Evolutionary conservation across 2,797 vertebrate genomes (phyloP).

Genomic region (Toxotes lorentzi): DNA sequence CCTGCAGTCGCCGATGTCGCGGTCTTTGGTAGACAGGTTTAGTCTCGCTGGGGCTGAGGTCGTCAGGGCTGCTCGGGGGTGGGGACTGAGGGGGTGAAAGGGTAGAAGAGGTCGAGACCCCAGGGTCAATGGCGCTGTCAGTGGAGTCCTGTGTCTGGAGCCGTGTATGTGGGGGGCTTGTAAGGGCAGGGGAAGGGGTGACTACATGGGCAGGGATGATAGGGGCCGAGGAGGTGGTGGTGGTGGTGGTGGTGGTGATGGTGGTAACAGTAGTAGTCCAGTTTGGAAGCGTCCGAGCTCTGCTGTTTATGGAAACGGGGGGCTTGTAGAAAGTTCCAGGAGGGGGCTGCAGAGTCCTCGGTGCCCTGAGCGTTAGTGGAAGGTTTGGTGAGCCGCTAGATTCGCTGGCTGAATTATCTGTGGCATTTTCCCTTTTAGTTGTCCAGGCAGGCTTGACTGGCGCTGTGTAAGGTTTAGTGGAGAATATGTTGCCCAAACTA

Average conservation of each 20-base stretch:
- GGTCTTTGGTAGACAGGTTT: slow-evolving; percentile 91
- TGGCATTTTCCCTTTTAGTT: slow-evolving; percentile 80
- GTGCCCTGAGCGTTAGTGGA: slow-evolving; percentile 84
- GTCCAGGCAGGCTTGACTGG: slow-evolving; percentile 77
- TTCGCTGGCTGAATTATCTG: slow-evolving; percentile 59
- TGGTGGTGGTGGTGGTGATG: slow-evolving; percentile 40
- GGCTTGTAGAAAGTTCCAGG: slow-evolving; percentile 97
- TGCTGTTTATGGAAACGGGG: slow-evolving; percentile 79
- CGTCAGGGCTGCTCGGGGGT: slow-evolving; percentile 84
- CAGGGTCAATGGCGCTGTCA: slow-evolving; percentile 72
- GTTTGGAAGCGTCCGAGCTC: slow-evolving; percentile 79
- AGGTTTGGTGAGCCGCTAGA: slow-evolving; percentile 70
- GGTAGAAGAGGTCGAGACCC: slow-evolving; percentile 55
- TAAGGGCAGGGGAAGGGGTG: slow-evolving; percentile 46
- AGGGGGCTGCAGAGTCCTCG: slow-evolving; percentile 93
- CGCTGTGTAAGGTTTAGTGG: slow-evolving; percentile 76
- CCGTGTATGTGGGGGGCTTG: slow-evolving; percentile 49
- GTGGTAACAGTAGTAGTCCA: slow-evolving; percentile 67
- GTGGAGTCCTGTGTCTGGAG: slow-evolving; percentile 79
- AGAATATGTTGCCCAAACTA: slow-evolving; percentile 67
- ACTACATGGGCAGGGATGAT: slow-evolving; percentile 11
- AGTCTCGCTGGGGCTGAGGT: slow-evolving; percentile 79
- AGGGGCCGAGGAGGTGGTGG: slow-evolving; percentile 12
- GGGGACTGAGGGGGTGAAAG: slow-evolving; percentile 78
- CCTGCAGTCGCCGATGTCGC: slow-evolving; percentile 89